phyloP scores from a whole-genome alignment of 2,888 invertebrate species.

The Drosophila anomalata region DNA sequence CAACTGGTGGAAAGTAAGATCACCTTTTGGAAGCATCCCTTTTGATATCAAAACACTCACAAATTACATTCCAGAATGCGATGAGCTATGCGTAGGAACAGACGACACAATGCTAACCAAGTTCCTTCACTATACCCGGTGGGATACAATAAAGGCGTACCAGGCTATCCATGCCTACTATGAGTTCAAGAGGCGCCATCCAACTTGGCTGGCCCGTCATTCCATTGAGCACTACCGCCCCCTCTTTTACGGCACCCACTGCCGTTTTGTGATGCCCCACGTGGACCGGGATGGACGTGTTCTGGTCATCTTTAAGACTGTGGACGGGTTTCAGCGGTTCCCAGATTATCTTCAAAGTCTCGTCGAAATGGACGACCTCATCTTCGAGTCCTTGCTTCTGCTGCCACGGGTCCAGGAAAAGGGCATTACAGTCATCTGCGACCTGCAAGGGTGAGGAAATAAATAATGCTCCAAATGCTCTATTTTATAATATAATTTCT shows the following conservation, averaged over 20 bases:
- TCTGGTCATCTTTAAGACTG: slow-evolving; percentile 74
- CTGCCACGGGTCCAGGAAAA: slow-evolving; percentile 79
- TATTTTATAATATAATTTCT: neutral
- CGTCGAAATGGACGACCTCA: slow-evolving; percentile 82
- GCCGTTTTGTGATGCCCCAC: slow-evolving; percentile 79
- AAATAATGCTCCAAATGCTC: too few relatives aligned
- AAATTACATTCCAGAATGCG: slow-evolving; percentile 54
- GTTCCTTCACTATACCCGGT: slow-evolving; percentile 70
- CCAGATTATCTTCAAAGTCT: slow-evolving; percentile 79
- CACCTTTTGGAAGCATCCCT: neutral
- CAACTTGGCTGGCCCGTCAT: slow-evolving; percentile 78
- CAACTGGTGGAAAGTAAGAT: slow-evolving; percentile 70
- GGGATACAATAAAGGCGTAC: slow-evolving; percentile 76
- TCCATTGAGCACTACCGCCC: slow-evolving; percentile 75
- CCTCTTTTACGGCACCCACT: slow-evolving; percentile 70
- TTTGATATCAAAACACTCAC: neutral
- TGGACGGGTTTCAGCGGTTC: slow-evolving; percentile 80
- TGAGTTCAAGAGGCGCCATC: slow-evolving; percentile 77
- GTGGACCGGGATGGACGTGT: slow-evolving; percentile 80
- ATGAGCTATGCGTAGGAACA: slow-evolving; percentile 70
- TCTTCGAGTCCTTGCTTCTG: slow-evolving; percentile 80
- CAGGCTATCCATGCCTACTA: slow-evolving; percentile 76
- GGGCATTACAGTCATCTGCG: slow-evolving; percentile 81
- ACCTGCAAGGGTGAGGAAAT: slow-evolving; percentile 74
- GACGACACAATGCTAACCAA: slow-evolving; percentile 79